These are phyloP conservation scores for Bimastos eiseni DNA, from an alignment of 2,888 invertebrate genomes.

Conservation along the genomic window DNA sequence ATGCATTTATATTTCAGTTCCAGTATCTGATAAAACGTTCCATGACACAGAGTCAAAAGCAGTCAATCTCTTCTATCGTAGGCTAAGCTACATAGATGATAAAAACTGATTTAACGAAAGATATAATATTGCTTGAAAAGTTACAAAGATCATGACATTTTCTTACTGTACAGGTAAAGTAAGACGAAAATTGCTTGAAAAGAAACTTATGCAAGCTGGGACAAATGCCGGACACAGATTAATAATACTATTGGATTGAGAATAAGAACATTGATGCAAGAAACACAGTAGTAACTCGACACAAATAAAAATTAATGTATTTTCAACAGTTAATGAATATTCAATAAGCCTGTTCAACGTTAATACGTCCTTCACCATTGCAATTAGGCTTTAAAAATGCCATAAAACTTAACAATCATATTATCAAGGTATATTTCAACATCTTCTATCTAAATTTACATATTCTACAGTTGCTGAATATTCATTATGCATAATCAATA, in stretches of 20 bases:
- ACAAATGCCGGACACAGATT: too few species aligned
- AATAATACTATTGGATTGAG: background rate
- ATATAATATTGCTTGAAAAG: background rate
- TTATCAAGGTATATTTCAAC: background rate
- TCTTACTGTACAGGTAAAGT: too few species aligned
- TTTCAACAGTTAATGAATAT: background rate
- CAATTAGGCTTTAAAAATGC: background rate
- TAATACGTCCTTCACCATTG: background rate
- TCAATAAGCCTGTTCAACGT: background rate
- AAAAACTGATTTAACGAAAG: background rate
- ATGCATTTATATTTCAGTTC: background rate
- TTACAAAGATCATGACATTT: too few species aligned
- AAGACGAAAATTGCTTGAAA: too few species aligned
- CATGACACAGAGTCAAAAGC: background rate
- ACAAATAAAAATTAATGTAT: background rate
- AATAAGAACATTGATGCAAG: background rate
- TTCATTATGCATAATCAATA: background rate
- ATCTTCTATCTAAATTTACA: background rate
- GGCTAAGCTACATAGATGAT: background rate
- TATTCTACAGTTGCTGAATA: background rate
- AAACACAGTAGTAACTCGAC: background rate
- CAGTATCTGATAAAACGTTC: background rate
- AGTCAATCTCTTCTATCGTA: background rate
- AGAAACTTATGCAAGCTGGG: too few species aligned
- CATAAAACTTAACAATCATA: background rate